phyloP scores from a whole-genome alignment of 2,797 vertebrate genomes.

The Leptodactylus fallax region DNA sequence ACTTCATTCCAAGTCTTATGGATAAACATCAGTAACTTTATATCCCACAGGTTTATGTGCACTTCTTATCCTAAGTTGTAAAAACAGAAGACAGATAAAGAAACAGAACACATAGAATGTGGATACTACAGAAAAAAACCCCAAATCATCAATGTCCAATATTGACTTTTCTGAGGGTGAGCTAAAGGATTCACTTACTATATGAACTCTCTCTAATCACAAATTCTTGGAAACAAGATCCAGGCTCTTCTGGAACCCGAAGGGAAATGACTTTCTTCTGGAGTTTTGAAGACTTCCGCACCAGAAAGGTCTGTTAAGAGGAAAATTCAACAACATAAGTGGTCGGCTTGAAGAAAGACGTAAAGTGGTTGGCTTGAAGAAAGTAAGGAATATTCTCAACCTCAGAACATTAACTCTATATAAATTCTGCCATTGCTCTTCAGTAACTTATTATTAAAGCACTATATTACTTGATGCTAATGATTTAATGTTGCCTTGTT shows the following conservation, averaged over 20 bases:
- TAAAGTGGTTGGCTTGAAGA: too few species aligned
- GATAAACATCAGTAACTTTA: neutral
- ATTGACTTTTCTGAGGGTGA: neutral
- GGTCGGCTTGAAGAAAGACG: neutral
- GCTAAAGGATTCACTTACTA: slow-evolving; percentile 78
- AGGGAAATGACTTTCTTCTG: slow-evolving; percentile 92
- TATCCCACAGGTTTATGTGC: neutral
- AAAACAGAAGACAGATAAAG: neutral
- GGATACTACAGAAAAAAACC: neutral
- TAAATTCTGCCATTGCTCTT: too few species aligned
- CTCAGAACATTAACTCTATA: too few species aligned
- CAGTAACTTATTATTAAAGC: too few species aligned
- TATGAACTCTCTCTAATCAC: slow-evolving; percentile 88
- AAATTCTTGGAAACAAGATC: slow-evolving; percentile 82
- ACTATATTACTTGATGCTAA: too few species aligned
- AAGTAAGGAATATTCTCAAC: too few species aligned
- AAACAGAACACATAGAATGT: neutral
- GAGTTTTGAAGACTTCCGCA: slow-evolving; percentile 83
- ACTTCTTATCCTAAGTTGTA: neutral
- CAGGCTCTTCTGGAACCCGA: slow-evolving; percentile 77
- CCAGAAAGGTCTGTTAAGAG: slow-evolving; percentile 85
- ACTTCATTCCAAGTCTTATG: too few species aligned
- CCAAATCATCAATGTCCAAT: neutral
- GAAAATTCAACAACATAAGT: neutral
- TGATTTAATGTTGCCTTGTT: too few species aligned